A percentile compares a stretch with the other conserved stretches of the same genome.
Evolutionary conservation across 2,113 vertebrate species (phyloP).

Genomic region (Hucho hucho): DNA sequence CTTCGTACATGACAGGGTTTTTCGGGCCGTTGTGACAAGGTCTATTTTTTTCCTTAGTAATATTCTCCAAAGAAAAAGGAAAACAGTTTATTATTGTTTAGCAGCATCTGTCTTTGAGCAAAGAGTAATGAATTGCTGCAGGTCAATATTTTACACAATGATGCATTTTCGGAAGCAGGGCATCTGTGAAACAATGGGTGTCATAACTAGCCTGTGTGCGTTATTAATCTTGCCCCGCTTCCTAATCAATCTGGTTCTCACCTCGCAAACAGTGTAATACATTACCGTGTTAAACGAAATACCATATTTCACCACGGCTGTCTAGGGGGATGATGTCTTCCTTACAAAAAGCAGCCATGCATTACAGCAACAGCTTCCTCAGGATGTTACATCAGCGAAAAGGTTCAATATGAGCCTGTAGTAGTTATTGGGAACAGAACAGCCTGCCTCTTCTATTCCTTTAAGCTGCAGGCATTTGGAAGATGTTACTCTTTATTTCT

Average conservation of each 20-base stretch:
- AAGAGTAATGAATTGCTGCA: slow-evolving; percentile 91
- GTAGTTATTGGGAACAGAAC: slow-evolving; percentile 19
- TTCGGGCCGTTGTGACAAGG: slow-evolving; percentile 42
- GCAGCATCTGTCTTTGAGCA: slow-evolving; percentile 78
- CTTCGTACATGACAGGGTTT: slow-evolving; percentile 24
- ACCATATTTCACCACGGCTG: slow-evolving; percentile 70
- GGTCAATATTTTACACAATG: slow-evolving; percentile 94
- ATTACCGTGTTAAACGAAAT: slow-evolving; percentile 80
- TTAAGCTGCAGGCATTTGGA: slow-evolving; percentile 15
- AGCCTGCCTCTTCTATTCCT: not conserved
- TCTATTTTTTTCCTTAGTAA: slow-evolving; percentile 62
- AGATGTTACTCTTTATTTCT: slow-evolving; percentile 28
- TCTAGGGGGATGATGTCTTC: slow-evolving; percentile 69
- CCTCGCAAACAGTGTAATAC: slow-evolving; percentile 72
- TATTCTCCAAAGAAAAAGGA: slow-evolving; percentile 70
- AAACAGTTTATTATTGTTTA: slow-evolving; percentile 89
- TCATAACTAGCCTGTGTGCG: slow-evolving; percentile 83
- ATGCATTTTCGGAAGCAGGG: slow-evolving; percentile 88
- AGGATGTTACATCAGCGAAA: slow-evolving; percentile 58
- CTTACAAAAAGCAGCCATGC: slow-evolving; percentile 54
- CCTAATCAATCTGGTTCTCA: slow-evolving; percentile 87
- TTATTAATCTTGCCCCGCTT: slow-evolving; percentile 85
- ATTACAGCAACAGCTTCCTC: slow-evolving; percentile 57
- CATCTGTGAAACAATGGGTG: slow-evolving; percentile 88
- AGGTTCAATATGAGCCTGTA: slow-evolving; percentile 35